phyloP scores from a whole-genome alignment of 2,797 vertebrate genomes.

The Bovichtus variegatus region DNA sequence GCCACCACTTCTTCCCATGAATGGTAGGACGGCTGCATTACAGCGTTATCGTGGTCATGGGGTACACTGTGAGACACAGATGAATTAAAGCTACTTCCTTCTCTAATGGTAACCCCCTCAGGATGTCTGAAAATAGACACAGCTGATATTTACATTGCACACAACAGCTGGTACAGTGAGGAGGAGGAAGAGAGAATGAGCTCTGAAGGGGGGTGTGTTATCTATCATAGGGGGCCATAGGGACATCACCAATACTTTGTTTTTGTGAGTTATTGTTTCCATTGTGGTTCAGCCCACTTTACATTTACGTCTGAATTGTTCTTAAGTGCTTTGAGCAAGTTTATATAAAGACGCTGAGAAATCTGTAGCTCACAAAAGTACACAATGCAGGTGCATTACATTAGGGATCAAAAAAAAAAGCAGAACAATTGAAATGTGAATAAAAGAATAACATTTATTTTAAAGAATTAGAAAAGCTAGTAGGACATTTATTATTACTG shows the following conservation, averaged over 20 bases:
- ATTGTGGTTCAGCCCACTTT: neutral
- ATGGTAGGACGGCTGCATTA: slow-evolving; percentile 68
- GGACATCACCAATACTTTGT: neutral
- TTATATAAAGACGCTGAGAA: neutral
- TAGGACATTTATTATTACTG: neutral
- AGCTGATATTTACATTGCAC: slow-evolving; percentile 60
- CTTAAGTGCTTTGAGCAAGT: slow-evolving; percentile 9
- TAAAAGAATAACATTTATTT: neutral
- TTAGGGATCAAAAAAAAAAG: neutral
- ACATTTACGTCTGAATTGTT: neutral
- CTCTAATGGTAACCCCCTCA: slow-evolving; percentile 53
- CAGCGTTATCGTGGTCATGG: slow-evolving; percentile 26
- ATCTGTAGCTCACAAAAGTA: neutral
- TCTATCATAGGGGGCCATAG: slow-evolving; percentile 37
- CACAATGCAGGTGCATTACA: neutral
- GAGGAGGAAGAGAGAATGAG: slow-evolving; percentile 27
- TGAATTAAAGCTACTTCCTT: slow-evolving; percentile 58
- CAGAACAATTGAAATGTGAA: neutral
- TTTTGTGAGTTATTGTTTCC: neutral
- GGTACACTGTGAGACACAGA: slow-evolving; percentile 40
- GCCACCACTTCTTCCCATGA: slow-evolving; percentile 51
- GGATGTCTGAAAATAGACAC: slow-evolving; percentile 66
- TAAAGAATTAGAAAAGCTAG: neutral
- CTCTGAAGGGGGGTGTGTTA: slow-evolving; percentile 40
- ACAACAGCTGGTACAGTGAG: slow-evolving; percentile 61